phyloP scores from a whole-genome alignment of 2,888 invertebrate genomes.

The Cephus spinipes region DNA sequence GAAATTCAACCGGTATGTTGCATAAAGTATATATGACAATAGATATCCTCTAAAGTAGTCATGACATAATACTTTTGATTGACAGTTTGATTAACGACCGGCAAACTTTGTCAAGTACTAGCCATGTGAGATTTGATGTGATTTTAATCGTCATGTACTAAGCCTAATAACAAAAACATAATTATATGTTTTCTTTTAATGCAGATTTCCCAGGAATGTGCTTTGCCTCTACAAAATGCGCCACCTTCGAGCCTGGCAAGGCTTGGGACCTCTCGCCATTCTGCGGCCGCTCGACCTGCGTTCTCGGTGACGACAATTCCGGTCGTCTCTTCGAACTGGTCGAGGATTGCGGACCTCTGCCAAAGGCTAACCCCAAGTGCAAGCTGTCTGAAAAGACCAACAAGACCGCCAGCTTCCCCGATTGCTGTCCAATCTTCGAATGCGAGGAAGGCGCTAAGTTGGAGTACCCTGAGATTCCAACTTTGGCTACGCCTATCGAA shows the following conservation, averaged over 20 bases:
- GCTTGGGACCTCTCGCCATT: constrained; percentile 89
- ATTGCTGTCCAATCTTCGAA: constrained; percentile 86
- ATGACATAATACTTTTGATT: background rate
- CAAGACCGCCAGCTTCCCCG: constrained; percentile 89
- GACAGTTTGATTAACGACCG: background rate
- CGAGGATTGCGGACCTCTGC: constrained; percentile 91
- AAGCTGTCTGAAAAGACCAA: constrained; percentile 90
- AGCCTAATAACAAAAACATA: background rate
- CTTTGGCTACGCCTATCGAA: constrained; percentile 68
- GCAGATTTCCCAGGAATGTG: constrained; percentile 91
- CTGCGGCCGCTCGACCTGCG: constrained; percentile 92
- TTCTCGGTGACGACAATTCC: constrained; percentile 80
- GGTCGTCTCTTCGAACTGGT: constrained; percentile 85
- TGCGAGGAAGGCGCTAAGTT: constrained; percentile 88
- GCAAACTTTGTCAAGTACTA: background rate
- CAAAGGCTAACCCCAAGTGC: constrained; percentile 88
- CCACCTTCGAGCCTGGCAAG: constrained; percentile 87
- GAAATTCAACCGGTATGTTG: background rate
- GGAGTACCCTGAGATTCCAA: constrained; percentile 86
- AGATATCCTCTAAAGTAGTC: background rate
- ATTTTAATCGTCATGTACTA: background rate
- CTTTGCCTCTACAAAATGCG: constrained; percentile 90
- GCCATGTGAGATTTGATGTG: background rate
- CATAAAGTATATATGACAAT: background rate
- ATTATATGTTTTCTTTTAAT: constrained; percentile 23